Evolutionary conservation across 2,888 invertebrate species (phyloP).

Genomic region (Lasioglossum calceatum): DNA sequence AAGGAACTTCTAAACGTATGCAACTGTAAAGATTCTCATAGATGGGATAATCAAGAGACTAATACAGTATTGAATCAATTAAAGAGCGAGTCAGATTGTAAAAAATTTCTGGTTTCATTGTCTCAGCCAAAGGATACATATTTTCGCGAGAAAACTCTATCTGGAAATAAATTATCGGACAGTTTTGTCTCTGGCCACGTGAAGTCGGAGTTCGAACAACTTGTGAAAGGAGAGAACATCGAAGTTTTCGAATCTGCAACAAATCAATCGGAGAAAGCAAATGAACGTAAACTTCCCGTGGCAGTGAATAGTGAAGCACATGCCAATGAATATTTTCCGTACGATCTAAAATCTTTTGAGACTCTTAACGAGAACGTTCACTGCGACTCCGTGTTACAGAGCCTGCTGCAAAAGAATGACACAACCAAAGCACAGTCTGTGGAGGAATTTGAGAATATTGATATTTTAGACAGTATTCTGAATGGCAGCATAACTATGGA

Average conservation of each 20-base stretch:
- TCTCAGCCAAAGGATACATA: slow-evolving; percentile 37
- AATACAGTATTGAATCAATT: background rate
- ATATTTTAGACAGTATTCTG: slow-evolving; percentile 70
- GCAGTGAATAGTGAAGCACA: slow-evolving; percentile 31
- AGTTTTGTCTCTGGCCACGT: slow-evolving; percentile 18
- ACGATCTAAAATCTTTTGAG: slow-evolving; percentile 26
- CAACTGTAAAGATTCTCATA: slow-evolving; percentile 38
- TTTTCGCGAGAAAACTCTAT: slow-evolving; percentile 29
- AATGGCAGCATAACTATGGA: slow-evolving; percentile 69
- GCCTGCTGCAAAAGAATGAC: slow-evolving; percentile 29
- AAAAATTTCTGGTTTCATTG: slow-evolving; percentile 21
- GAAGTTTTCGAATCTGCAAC: slow-evolving; percentile 21
- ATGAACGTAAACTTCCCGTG: slow-evolving; percentile 11
- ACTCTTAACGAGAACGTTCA: slow-evolving; percentile 19
- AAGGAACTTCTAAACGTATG: slow-evolving; percentile 26
- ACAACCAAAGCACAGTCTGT: slow-evolving; percentile 29
- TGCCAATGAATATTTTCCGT: slow-evolving; percentile 18
- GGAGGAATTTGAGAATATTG: slow-evolving; percentile 70
- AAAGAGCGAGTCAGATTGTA: slow-evolving; percentile 16
- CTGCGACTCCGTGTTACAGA: slow-evolving; percentile 21
- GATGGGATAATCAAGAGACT: slow-evolving; percentile 18
- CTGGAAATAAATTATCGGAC: slow-evolving; percentile 34
- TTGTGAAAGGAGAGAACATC: slow-evolving; percentile 25
- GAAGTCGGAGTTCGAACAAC: slow-evolving; percentile 41
- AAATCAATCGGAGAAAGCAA: slow-evolving; percentile 27